Evolutionary conservation across 1,140 invertebrate species (phyloP), one percentile per base, ranked within the genome.

Genomic region (Camponotus pennsylvanicus): DNA sequence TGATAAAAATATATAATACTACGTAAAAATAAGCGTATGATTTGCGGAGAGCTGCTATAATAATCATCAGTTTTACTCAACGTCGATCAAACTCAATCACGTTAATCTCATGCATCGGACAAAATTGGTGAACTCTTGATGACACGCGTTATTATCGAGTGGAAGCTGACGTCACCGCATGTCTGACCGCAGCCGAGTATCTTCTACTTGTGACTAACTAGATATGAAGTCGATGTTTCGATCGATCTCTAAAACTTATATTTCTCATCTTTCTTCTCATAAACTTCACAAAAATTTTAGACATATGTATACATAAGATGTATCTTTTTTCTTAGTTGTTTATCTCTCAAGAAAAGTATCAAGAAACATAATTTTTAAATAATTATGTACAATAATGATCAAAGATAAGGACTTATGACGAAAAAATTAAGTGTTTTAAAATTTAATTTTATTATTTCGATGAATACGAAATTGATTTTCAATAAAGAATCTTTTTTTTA

Each of bases 61-160:
- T 63, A 32, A 15, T 32, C 21, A 63, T 79, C 63, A 40, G 32
- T 67, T 52, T 52, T n/a, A 67, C 77, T 79, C n/a, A 18, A 78
- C n/a, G 75, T 78, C 75, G 42, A 67, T 79, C 42, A 79, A 37
- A 79, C 32, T 8, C 61, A 32, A 79, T 79, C 61, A 37, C 11
- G 32, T n/a, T 79, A 79, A 79, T 67, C 3, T 66, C 76, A 78
- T 37, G 76, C 61, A 67, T 52, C 18, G 0, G 27, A 21, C 59
- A 52, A 69, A 63, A 55, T 69, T 69, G 18, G n/a, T 21, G n/a
- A 79, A 69, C 77, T 69, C 63, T 57, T 69, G 45, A n/a, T 69
- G 77, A 70, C 45, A 55, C 34, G 45, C 37, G n/a, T 69, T 70
- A 80, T 69, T 40, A 69, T 42, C 45, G 21, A 40, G 15, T 64